Conservation (phyloP, 1,140 invertebrate genomes). For the Ostrea edulis region DNA sequence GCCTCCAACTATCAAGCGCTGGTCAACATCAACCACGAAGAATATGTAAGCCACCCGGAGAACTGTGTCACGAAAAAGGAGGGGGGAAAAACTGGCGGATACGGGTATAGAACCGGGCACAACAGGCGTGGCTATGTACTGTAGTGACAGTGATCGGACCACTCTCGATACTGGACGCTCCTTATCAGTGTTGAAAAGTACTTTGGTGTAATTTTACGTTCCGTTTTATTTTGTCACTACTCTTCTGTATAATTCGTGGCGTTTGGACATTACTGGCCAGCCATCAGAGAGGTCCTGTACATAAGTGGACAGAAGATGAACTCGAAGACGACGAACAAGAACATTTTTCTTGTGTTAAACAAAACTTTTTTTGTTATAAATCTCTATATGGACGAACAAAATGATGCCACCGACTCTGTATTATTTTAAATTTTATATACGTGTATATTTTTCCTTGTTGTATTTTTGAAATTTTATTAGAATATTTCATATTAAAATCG, state of each 20-base stretch:
- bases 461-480: not conserved
- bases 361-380: not conserved
- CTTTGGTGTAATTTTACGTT: constrained; percentile 11
- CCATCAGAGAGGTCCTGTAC: not conserved
- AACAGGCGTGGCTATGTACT: not conserved
- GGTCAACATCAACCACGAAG: constrained; percentile 22
- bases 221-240: constrained; percentile 17
- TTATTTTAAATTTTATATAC: constrained; percentile 16
- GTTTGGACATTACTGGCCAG: not conserved
- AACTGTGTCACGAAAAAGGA: not conserved
- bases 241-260: constrained; percentile 16
- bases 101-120: not conserved
- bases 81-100: not conserved
- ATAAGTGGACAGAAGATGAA: not conserved
- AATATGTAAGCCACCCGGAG: not conserved
- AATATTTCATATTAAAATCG: not conserved
- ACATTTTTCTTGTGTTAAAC: not conserved
- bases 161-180: not conserved
- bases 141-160: not conserved
- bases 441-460: constrained; percentile 32
- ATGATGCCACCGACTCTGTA: constrained; percentile 17
- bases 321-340: not conserved
- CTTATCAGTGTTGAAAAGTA: not conserved
- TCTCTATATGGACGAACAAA: not conserved
- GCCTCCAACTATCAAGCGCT: not conserved